Evolutionary conservation across 23 tunicate genomes (phyloP).

Genomic region (Halocynthia aurantium): DNA sequence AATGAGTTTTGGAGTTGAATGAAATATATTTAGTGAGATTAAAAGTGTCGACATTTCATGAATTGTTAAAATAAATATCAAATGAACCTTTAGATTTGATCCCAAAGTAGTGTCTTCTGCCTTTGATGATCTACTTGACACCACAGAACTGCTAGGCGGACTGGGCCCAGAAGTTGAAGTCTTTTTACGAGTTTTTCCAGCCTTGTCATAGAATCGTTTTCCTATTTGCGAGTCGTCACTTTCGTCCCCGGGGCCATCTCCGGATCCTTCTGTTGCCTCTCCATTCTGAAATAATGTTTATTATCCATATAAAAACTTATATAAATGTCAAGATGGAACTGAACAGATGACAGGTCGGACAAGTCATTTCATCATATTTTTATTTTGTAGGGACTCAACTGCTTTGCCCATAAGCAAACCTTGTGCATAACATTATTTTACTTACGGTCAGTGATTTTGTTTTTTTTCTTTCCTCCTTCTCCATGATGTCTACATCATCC

Average conservation of each 20-base stretch:
- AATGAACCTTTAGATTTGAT: slow-evolving; percentile 52
- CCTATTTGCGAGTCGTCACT: slow-evolving; percentile 24
- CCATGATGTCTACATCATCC: not conserved
- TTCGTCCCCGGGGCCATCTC: slow-evolving; percentile 19
- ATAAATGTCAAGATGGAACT: too few species aligned
- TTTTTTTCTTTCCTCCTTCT: not conserved
- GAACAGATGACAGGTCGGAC: too few species aligned
- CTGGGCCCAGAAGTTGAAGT: slow-evolving; percentile 1
- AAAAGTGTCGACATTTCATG: not conserved
- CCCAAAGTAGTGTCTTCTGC: slow-evolving; percentile 42
- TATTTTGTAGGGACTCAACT: too few species aligned
- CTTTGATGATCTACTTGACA: slow-evolving; percentile 10
- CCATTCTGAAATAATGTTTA: not conserved
- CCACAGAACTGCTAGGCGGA: slow-evolving; percentile 16
- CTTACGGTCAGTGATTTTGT: too few species aligned
- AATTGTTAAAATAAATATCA: not conserved
- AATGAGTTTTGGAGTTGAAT: too few species aligned
- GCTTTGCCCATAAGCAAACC: too few species aligned
- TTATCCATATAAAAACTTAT: too few species aligned
- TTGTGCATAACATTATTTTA: too few species aligned
- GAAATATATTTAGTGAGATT: not conserved
- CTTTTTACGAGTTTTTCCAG: slow-evolving; percentile 53
- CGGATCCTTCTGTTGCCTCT: not conserved
- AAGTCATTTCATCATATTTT: too few species aligned
- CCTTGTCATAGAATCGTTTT: slow-evolving; percentile 51